phyloP scores from a whole-genome alignment of 2,797 vertebrate species.

The Clangula hyemalis region DNA sequence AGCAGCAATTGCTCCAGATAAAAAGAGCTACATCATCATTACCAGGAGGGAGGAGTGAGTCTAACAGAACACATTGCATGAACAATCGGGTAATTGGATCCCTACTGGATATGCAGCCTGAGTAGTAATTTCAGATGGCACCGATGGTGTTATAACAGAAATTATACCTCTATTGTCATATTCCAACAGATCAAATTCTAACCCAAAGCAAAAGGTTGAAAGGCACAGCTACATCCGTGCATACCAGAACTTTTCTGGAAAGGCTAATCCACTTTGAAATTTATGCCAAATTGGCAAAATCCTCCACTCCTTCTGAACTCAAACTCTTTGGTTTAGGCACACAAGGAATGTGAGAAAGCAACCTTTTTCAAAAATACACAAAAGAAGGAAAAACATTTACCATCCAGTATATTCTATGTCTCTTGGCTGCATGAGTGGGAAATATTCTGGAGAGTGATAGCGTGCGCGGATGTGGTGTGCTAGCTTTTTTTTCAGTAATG shows the following conservation, averaged over 20 bases:
- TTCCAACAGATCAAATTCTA: not conserved
- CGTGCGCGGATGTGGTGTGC: not conserved
- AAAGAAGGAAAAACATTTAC: not conserved
- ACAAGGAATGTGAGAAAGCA: not conserved
- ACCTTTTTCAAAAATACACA: not conserved
- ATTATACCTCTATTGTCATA: not conserved
- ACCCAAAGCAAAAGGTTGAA: not conserved
- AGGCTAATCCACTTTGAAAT: constrained; percentile 20
- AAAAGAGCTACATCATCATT: constrained; percentile 43
- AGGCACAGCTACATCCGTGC: not conserved
- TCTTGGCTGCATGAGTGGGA: constrained; percentile 31
- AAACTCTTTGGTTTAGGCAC: not conserved
- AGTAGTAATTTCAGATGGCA: constrained; percentile 43
- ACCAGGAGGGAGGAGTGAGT: constrained; percentile 9
- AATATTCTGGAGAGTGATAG: constrained; percentile 22
- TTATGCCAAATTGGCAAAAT: constrained; percentile 6
- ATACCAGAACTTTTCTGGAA: constrained; percentile 8
- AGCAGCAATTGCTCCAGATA: constrained; percentile 40
- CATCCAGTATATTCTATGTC: not conserved
- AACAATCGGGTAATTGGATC: constrained; percentile 31
- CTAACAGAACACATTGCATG: constrained; percentile 29
- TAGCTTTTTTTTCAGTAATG: constrained; percentile 45
- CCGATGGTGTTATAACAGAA: constrained; percentile 1
- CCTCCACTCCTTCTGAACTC: not conserved
- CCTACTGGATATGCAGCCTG: constrained; percentile 26